These are phyloP conservation scores for Poecilus cupreus DNA, from an alignment of 2,888 invertebrate genomes.

Conservation along the genomic window DNA sequence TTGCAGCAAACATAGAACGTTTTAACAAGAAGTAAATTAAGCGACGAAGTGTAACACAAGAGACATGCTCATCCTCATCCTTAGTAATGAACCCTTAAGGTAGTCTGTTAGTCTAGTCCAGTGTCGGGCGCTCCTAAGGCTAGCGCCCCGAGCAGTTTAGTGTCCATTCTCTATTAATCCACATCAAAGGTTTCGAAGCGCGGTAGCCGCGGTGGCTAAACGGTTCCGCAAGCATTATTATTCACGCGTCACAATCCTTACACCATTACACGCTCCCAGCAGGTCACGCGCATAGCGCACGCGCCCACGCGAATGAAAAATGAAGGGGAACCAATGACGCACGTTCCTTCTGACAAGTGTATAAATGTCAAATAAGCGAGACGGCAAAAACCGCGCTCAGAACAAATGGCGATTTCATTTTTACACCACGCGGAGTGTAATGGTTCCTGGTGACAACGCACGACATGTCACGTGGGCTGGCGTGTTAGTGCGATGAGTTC, in stretches of 20 bases:
- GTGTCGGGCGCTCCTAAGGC: constrained; percentile 9
- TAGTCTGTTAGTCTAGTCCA: not conserved
- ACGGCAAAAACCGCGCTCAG: constrained; percentile 29
- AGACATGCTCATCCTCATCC: too few species aligned
- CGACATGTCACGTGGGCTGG: constrained; percentile 1
- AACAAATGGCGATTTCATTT: constrained; percentile 58
- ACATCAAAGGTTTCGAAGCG: constrained; percentile 48
- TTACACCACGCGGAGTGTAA: constrained; percentile 32
- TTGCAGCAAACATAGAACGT: too few species aligned
- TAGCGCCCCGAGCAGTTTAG: constrained; percentile 1
- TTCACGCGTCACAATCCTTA: constrained; percentile 28
- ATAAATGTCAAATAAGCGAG: constrained; percentile 57
- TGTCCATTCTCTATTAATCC: constrained; percentile 35
- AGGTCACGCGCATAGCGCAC: not conserved
- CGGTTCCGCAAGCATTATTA: constrained; percentile 10
- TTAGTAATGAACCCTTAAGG: not conserved
- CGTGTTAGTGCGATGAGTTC: constrained; percentile 7
- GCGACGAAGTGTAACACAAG: not conserved
- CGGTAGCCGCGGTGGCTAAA: constrained; percentile 23
- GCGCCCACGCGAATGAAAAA: constrained; percentile 45
- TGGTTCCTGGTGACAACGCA: constrained; percentile 20
- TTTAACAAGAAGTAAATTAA: not conserved
- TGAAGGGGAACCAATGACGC: constrained; percentile 49
- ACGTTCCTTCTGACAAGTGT: constrained; percentile 54
- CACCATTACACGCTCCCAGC: not conserved